Evolutionary conservation across 1,140 invertebrate species (phyloP).

Genomic region (Archivesica marissinica): DNA sequence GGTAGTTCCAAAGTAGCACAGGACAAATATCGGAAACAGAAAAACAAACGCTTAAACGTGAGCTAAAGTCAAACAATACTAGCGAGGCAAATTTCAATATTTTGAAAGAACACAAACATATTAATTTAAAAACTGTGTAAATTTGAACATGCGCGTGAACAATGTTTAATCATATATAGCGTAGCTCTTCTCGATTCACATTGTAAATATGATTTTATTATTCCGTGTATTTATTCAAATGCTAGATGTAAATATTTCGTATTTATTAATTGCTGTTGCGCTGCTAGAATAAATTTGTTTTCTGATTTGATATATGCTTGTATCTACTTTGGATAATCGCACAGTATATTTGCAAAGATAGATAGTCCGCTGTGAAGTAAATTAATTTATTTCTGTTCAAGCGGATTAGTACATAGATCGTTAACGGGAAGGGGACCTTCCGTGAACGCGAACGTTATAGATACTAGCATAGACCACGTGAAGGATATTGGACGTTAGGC

Average conservation of each 20-base stretch:
- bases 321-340: constrained; percentile 8
- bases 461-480: too few relatives aligned
- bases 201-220: constrained; percentile 8
- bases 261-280: constrained; percentile 9
- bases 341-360: constrained; percentile 22
- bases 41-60: constrained; percentile 18
- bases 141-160: constrained; percentile 2
- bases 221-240: constrained; percentile 10
- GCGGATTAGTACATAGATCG: not conserved
- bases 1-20: not conserved
- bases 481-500: too few relatives aligned
- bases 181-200: constrained; percentile 14
- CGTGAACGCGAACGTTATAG: too few relatives aligned
- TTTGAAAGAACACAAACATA: not conserved
- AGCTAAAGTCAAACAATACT: constrained; percentile 26
- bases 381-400: not conserved
- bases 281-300: constrained; percentile 23
- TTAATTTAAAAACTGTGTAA: constrained; percentile 18
- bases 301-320: not conserved
- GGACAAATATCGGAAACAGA: not conserved
- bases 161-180: constrained; percentile 30
- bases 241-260: constrained; percentile 24
- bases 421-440: too few relatives aligned
- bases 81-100: constrained; percentile 24
- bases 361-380: not conserved